phyloP scores from a whole-genome alignment of 2,888 invertebrate species.

The Sphaerophoria rueppellii region DNA sequence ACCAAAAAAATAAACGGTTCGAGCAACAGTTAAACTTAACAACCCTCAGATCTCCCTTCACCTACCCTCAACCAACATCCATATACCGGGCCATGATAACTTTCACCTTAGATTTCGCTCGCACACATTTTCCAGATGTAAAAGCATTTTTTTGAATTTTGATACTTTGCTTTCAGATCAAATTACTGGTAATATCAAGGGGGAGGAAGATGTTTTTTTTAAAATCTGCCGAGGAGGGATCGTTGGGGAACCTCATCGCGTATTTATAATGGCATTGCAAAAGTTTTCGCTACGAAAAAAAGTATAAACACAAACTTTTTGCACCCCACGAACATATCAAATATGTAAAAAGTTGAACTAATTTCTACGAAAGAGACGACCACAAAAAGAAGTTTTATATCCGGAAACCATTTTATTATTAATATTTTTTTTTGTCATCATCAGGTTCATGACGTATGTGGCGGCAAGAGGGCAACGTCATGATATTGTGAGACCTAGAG shows the following conservation, averaged over 20 bases:
- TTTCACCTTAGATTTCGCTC: background rate
- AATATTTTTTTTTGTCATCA: too few species aligned
- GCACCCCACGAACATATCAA: conserved; percentile 2
- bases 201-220: background rate
- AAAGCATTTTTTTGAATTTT: conserved; percentile 52
- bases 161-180: conserved; percentile 54
- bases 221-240: background rate
- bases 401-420: conserved; percentile 37
- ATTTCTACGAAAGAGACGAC: conserved; percentile 7
- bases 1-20: conserved; percentile 47
- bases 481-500: conserved; percentile 20
- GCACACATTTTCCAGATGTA: conserved; percentile 16
- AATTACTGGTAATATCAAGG: conserved; percentile 55
- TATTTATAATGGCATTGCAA: conserved; percentile 40
- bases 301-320: conserved; percentile 45
- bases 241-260: conserved; percentile 13
- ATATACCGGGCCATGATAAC: background rate
- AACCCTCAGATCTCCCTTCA: conserved; percentile 22
- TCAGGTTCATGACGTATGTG: conserved; percentile 8
- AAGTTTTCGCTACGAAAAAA: conserved; percentile 23
- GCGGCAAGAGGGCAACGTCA: conserved; percentile 26
- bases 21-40: conserved; percentile 69
- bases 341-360: conserved; percentile 23
- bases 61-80: background rate
- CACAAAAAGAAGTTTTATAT: conserved; percentile 4